Percentiles rank a stretch among this genome's conserved stretches.
Conservation (phyloP, 1,140 invertebrate genomes). For the Tetragnatha versicolor region DNA sequence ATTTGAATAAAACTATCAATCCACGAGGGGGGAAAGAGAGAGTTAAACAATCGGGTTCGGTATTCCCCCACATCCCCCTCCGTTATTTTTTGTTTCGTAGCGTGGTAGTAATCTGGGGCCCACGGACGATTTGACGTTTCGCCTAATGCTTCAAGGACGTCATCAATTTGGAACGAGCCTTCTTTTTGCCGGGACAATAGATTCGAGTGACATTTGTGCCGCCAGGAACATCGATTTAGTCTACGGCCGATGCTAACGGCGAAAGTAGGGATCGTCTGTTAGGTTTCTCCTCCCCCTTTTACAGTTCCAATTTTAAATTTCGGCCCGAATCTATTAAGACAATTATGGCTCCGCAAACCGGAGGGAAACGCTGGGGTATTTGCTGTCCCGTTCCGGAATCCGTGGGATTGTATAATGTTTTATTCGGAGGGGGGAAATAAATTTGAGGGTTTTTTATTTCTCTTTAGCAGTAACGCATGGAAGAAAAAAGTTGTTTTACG, state of each 20-base stretch:
- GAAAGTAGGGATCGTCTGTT: not conserved
- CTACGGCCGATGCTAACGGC: not conserved
- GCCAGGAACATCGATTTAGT: constrained; percentile 50
- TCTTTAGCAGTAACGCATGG: no score
- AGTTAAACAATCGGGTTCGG: no score
- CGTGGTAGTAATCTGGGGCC: constrained; percentile 28
- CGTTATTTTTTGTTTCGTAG: not conserved
- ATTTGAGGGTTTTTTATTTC: no score
- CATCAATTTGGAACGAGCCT: constrained; percentile 22
- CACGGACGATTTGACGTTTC: constrained; percentile 39
- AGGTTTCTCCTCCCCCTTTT: not conserved
- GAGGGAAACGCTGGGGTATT: not conserved
- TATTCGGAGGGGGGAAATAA: not conserved
- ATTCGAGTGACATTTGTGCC: constrained; percentile 31
- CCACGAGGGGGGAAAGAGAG: no score
- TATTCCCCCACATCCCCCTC: not conserved
- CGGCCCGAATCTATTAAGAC: not conserved
- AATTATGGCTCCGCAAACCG: not conserved
- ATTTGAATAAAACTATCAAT: no score
- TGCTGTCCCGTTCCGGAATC: not conserved
- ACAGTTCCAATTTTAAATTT: not conserved
- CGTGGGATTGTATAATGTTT: not conserved
- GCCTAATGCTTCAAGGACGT: constrained; percentile 40
- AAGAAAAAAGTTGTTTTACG: no score
- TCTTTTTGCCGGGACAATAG: constrained; percentile 27